Evolutionary conservation across 2,888 invertebrate species (phyloP), one percentile per base, ranked within the genome.

Genomic region (Acronicta psi): DNA sequence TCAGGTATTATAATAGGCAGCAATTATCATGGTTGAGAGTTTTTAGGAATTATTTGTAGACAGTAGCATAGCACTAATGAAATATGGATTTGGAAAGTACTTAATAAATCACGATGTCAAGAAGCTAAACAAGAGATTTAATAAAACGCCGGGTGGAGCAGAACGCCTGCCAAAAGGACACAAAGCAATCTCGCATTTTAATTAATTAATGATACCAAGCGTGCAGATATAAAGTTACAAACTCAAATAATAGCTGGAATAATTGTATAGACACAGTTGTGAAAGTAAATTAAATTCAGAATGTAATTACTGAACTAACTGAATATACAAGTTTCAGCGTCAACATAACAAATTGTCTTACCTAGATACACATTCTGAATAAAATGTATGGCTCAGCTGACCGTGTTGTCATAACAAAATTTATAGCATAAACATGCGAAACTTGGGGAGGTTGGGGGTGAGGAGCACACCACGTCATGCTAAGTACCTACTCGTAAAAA

Each of bases 401-500:
- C 84, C 85, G 80, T 73, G 86, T 86, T 84, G 82, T 85, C 85
- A 87, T 82, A 87, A 86, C 83, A 87, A 85, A 86, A 84, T 81
- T 77, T 82, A 79, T 79, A 72, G 74, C 75, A 79, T 80, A 86
- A 87, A 86, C 81, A 84, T 83, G 87, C 84, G 83, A 86, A 87
- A 85, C 79, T 80, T 73, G 77, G 80, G 80, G 69, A 79, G 79
- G 69, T 75, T 64, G 69, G 79, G 75, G 60, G 70, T 73, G 79
- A 82, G 83, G 78, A 56, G 78, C 69, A 74, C 75, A 72, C 82
- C 80, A 83, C 83, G 80, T 81, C 82, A 86, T 77, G 80, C 82
- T 83, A 82, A 86, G 81, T 83, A 80, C n/a, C n/a, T n/a, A n/a
- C 78, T 88, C 77, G 86, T 86, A 87, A 89, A 92, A 91, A 91